phyloP scores from a whole-genome alignment of 1,140 invertebrate genomes.

The Drosophila murphyi region DNA sequence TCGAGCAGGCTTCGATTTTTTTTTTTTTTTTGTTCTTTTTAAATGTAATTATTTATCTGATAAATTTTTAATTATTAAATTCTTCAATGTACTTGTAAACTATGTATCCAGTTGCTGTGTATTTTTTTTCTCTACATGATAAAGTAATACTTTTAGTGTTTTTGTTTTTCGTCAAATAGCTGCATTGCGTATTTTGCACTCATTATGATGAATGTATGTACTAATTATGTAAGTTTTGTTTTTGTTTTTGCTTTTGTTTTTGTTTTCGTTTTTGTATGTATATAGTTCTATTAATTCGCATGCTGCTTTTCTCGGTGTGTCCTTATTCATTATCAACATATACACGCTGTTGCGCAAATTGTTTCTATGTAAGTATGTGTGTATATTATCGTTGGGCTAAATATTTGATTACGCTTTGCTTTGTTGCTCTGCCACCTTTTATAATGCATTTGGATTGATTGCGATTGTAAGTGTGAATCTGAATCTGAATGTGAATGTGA shows the following conservation, averaged over 20 bases:
- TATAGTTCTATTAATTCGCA: constrained; percentile 76
- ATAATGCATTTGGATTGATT: constrained; percentile 43
- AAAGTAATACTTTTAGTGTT: constrained; percentile 77
- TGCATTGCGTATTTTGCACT: constrained; percentile 52
- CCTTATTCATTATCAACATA: constrained; percentile 63
- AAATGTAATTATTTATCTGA: constrained; percentile 38
- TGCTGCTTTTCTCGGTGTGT: constrained; percentile 73
- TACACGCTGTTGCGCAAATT: constrained; percentile 70
- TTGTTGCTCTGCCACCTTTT: constrained; percentile 22
- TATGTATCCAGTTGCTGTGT: constrained; percentile 42
- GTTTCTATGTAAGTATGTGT: constrained; percentile 48
- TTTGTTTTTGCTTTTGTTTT: constrained; percentile 3
- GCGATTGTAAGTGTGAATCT: constrained; percentile 14
- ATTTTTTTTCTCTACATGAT: constrained; percentile 61
- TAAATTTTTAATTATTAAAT: constrained; percentile 57
- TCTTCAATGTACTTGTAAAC: constrained; percentile 55
- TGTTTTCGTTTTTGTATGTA: constrained; percentile 35
- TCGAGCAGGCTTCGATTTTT: not conserved
- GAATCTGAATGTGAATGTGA: constrained; percentile 1
- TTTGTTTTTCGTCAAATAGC: constrained; percentile 41
- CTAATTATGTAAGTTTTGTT: constrained; percentile 7
- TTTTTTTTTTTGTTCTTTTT: constrained; percentile 2
- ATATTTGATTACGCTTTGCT: constrained; percentile 75
- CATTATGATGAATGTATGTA: constrained; percentile 27
- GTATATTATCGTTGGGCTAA: constrained; percentile 80